Evolutionary conservation across 2,797 vertebrate species (phyloP).

Genomic region (Chaetodon trifasciatus): DNA sequence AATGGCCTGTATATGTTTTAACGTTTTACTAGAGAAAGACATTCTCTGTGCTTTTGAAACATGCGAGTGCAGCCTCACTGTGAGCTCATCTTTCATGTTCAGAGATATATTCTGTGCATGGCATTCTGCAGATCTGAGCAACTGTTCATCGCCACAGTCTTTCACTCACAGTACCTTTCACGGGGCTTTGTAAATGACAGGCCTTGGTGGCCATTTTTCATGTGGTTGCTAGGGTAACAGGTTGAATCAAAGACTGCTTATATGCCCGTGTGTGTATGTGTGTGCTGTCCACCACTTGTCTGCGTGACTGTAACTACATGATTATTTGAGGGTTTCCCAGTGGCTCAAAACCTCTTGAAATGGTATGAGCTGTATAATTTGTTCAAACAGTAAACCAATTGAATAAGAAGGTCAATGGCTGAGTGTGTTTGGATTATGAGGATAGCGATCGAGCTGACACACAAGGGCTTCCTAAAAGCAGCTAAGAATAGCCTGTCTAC

Average conservation of each 20-base stretch:
- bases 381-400: slow-evolving; percentile 66
- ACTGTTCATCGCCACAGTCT: slow-evolving; percentile 34
- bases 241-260: slow-evolving; percentile 66
- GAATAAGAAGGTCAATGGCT: slow-evolving; percentile 61
- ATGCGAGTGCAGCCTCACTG: background rate
- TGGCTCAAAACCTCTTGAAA: slow-evolving; percentile 66
- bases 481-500: slow-evolving; percentile 30
- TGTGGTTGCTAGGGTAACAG: slow-evolving; percentile 84
- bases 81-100: slow-evolving; percentile 4
- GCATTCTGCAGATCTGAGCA: slow-evolving; percentile 42
- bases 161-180: slow-evolving; percentile 54
- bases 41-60: background rate
- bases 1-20: slow-evolving; percentile 12
- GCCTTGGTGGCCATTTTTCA: slow-evolving; percentile 76
- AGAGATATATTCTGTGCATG: background rate
- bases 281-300: slow-evolving; percentile 24
- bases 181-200: slow-evolving; percentile 61
- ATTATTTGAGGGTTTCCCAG: slow-evolving; percentile 68
- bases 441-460: slow-evolving; percentile 66
- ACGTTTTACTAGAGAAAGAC: slow-evolving; percentile 8
- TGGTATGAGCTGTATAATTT: slow-evolving; percentile 64
- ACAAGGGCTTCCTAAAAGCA: slow-evolving; percentile 57
- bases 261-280: slow-evolving; percentile 19
- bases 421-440: slow-evolving; percentile 70
- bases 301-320: slow-evolving; percentile 47